Evolutionary conservation across 1,140 invertebrate genomes (phyloP), one percentile per base, ranked within the genome.

Genomic region (Leptinotarsa undecemlineata): DNA sequence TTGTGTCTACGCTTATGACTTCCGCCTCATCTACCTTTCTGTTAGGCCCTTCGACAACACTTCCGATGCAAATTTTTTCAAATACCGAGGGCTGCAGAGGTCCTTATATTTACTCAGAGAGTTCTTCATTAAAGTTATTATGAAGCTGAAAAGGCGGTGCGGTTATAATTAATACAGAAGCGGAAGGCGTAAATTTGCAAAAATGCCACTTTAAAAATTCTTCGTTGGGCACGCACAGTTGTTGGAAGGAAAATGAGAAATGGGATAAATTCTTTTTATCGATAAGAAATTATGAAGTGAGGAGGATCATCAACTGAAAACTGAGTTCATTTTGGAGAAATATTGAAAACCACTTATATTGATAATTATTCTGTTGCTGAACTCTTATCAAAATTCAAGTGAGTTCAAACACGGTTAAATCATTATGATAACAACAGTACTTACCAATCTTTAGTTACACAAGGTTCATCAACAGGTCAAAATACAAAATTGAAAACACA

Each of bases 21-120:
- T 57, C 51, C 68, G 62, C 61, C 51, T n/a, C 51, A 67, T 74
- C 51, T 63, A 63, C 67, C 71, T 71, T 71, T 61, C 69, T 75
- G 62, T 60, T 71, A 62, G 69, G 68, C 68, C 60, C 57, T 61
- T 60, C 33, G 20, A 48, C 66, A 72, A 72, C 74, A 75, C 76
- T 80, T 77, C 76, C 74, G 77, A 80, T 81, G 80, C 76, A 74
- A 79, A 81, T 81, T 80, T 81, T 81, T 80, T 73, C 57, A 21
- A 71, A 71, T 6, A 67, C 42, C 66, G 51, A 74, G 51, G 72
- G 64, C 51, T 33, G 68, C 19, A 23, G 19, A 57, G 42, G 26
- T 21, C 62, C 63, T 63, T 75, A 74, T 70, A 76, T 76, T 78
- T 76, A 74, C 74, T 78, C 62, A 17, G 33, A 76, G 78, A 74